Evolutionary conservation across 2,797 vertebrate genomes (phyloP), one percentile per base, ranked within the genome.

Genomic region (Rhinatrema bivittatum): DNA sequence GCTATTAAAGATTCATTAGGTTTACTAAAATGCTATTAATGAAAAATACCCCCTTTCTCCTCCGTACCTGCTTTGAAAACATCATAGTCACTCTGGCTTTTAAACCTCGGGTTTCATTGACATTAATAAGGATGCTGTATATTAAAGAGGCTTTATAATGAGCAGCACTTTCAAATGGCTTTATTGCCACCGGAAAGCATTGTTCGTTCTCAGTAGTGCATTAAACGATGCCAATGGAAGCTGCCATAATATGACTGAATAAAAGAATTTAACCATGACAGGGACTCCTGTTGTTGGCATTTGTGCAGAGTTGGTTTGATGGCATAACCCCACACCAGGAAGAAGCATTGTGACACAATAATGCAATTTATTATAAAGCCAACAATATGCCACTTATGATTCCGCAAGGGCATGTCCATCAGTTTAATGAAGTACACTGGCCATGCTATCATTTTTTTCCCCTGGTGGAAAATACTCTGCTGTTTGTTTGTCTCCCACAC

Each of bases 91-190:
- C 68, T 72, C 56, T 59, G 69, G 68, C 74, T 71, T 65, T 72
- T 62, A 75, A 72, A 65, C 66, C 62, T 47, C 68, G 65, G 74
- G 71, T 65, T 70, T 72, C 65, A 78, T 74, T 75, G 81, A 74
- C 72, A 78, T 78, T 81, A 84, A 84, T 82, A 84, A 82, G 77
- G 69, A 74, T 72, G 67, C 72, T 78, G 74, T 69, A 71, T 73
- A 82, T 77, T 80, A 80, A 70, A 52, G 43, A 72, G 67, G 67
- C 64, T 43, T 79, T 79, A 80, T 80, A 84, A 84, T 75, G 70
- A 76, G 68, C 72, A 74, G 67, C 76, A 82, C 77, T 80, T 79
- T 70, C 59, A 51, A 66, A 76, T 64, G 53, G 76, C 70, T 80
- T 74, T 70, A 78, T 67, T 77, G 72, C 63, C n/a, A n/a, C n/a